Conservation (phyloP, 2,797 vertebrate species). For the Rhinophrynus dorsalis region DNA sequence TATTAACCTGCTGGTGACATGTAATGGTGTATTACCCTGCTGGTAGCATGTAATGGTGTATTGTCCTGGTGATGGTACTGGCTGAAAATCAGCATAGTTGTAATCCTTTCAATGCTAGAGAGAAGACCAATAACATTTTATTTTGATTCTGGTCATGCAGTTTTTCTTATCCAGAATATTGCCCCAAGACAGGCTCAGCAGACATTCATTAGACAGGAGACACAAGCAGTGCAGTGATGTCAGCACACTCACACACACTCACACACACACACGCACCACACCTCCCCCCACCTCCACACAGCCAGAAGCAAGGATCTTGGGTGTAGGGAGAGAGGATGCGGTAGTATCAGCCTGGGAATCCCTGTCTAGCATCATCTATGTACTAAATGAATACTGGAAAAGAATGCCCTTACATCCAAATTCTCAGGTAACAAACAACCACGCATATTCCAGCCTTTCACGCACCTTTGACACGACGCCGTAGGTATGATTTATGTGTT, state of each 20-base stretch:
- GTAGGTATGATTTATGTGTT: neutral
- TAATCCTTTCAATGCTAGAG: too few species aligned
- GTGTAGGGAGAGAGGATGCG: constrained; percentile 39
- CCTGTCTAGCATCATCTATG: constrained; percentile 14
- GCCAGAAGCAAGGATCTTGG: constrained; percentile 30
- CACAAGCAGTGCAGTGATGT: constrained; percentile 54
- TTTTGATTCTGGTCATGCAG: too few species aligned
- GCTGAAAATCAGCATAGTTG: too few species aligned
- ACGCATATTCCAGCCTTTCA: neutral
- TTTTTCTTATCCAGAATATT: too few species aligned
- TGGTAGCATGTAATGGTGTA: too few species aligned
- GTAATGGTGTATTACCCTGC: too few species aligned
- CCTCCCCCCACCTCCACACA: constrained; percentile 54
- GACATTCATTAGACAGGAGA: constrained; percentile 8
- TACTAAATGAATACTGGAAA: constrained; percentile 16
- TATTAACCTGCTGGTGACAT: too few species aligned
- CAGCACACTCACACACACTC: constrained; percentile 44
- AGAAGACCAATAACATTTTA: too few species aligned
- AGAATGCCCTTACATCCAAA: constrained; percentile 52
- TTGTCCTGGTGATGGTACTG: too few species aligned
- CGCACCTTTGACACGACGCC: neutral
- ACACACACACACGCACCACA: constrained; percentile 50
- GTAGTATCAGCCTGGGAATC: constrained; percentile 18
- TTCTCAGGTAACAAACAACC: constrained; percentile 53
- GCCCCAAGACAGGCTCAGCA: neutral